A percentile compares a stretch with the other conserved stretches of the same genome.
Conservation (phyloP, 2,888 invertebrate species). For the Phymatocera aterrima region DNA sequence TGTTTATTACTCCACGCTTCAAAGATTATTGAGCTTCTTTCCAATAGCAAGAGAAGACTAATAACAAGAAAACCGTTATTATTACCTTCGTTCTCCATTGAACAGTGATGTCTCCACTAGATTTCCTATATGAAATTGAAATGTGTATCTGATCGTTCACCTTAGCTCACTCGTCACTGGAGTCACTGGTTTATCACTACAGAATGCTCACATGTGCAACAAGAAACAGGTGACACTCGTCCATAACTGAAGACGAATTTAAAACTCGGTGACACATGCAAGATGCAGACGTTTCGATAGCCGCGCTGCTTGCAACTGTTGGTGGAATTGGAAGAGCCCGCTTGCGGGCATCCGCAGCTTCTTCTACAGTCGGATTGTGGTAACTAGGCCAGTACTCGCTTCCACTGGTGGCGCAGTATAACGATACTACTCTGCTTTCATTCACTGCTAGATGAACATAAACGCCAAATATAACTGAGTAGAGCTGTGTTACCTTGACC, state of each 20-base stretch:
- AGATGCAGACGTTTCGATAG: neutral
- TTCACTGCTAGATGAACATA: neutral
- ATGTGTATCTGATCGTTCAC: neutral
- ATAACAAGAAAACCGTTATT: neutral
- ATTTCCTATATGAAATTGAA: neutral
- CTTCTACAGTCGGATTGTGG: neutral
- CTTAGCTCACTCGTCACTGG: neutral
- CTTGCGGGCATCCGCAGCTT: neutral
- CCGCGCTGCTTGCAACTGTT: neutral
- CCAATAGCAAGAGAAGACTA: neutral
- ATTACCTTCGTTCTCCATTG: slow-evolving; percentile 18
- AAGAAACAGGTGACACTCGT: neutral
- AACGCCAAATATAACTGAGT: neutral
- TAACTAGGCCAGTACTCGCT: neutral
- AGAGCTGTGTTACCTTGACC: no score
- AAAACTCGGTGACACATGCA: neutral
- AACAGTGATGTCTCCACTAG: no score
- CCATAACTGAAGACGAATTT: neutral
- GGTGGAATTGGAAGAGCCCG: neutral
- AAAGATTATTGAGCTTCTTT: neutral
- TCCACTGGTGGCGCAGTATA: neutral
- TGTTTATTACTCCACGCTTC: neutral
- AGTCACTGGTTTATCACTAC: neutral
- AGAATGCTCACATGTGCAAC: neutral
- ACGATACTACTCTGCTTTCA: neutral